Base-by-base conservation (phyloP, 2,888 invertebrate genomes). In the Nemurella pictetii region DNA sequence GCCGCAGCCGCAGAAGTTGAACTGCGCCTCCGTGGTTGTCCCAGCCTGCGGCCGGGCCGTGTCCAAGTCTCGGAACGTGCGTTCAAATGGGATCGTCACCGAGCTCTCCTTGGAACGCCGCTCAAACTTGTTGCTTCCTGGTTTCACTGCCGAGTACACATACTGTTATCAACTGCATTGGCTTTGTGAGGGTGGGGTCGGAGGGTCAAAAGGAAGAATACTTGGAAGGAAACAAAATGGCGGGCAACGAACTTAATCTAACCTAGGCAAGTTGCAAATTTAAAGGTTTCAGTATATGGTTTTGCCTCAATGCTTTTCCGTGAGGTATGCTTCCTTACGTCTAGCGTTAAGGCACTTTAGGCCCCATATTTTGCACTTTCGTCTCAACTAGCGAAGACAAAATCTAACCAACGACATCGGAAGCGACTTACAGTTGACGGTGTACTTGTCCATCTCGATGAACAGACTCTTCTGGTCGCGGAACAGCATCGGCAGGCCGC, bases 1-100 rank as follows among this genome's bases (percentile, higher is more conserved):
- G 36, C 93, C 93, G 88, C 97, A 97, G 86, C 96, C 96, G 91
- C 97, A 97, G 92, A 95, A 96, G 90, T 95, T 95, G 91, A 95
- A 95, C 87, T 92, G 91, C 9, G 90, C 90, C 84, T 91, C 87
- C 0, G 77, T 86, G 80, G 80, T 83, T 0, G 78, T 84, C 77
- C 92, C 92, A 25, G 91, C 90, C 25, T 91, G 90, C 0, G 95
- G 94, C 0, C 95, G 92, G 84, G 90, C 91, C 0, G 89, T 88
- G 87, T 95, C 94, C 87, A 95, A 89, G 89, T 94, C 93, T 15
- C 95, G 93, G 94, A 96, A 97, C 0, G 95, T 96, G 85, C 95
- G 92, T 89, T 96, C 96, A 89, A 95, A 96, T 0, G 96, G 96
- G 88, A 96, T 95, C 12, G 96, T 96, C n/a, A 97, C 94, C 0